Evolutionary conservation across 92 coral and sea anemone species (phyloP).

Genomic region (Porites rus): DNA sequence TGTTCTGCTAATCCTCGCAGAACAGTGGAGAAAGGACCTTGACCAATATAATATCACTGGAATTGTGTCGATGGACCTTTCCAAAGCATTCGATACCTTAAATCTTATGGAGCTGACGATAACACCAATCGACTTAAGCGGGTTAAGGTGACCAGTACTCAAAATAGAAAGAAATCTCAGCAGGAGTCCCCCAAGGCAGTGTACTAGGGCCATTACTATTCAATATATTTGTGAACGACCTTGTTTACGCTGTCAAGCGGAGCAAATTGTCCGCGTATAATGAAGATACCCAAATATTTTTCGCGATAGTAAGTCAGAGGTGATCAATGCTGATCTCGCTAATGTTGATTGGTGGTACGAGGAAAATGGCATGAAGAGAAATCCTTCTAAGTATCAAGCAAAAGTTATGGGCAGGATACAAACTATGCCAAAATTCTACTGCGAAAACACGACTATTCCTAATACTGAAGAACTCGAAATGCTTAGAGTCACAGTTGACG

Average conservation of each 20-base stretch:
- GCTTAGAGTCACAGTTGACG: too few species aligned
- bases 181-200: slow-evolving; percentile 50
- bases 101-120: too few species aligned
- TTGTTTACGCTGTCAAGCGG: slow-evolving; percentile 23
- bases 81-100: too few species aligned
- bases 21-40: too few species aligned
- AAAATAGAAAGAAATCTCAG: not conserved
- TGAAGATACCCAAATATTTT: slow-evolving; percentile 54
- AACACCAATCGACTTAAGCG: too few species aligned
- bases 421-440: too few species aligned
- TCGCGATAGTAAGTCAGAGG: slow-evolving; percentile 12
- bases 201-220: slow-evolving; percentile 43
- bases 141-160: too few species aligned
- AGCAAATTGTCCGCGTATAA: slow-evolving; percentile 45
- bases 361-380: slow-evolving; percentile 39
- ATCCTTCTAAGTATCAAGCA: slow-evolving; percentile 22
- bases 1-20: too few species aligned
- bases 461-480: too few species aligned
- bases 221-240: slow-evolving; percentile 65
- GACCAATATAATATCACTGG: too few species aligned
- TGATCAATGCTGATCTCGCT: slow-evolving; percentile 41
- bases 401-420: not conserved
- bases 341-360: slow-evolving; percentile 54
- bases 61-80: too few species aligned
- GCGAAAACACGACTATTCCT: too few species aligned